Percentiles rank a stretch among this genome's conserved stretches.
These are phyloP conservation scores for Autographa gamma DNA, from an alignment of 2,888 invertebrate genomes.

Conservation along the genomic window DNA sequence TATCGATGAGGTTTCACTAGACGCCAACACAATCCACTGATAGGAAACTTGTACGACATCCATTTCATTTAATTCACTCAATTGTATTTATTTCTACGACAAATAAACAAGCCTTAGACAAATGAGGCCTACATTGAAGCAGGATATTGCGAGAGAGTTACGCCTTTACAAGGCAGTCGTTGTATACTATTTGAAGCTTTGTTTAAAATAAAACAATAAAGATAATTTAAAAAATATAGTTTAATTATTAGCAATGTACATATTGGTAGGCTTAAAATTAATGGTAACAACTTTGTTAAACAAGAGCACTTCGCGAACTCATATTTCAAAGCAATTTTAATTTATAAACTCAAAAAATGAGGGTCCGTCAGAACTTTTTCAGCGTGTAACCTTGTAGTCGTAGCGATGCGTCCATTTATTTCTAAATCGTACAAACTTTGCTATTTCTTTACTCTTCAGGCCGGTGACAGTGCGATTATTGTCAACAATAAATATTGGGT, in stretches of 20 bases:
- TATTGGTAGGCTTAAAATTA: background rate
- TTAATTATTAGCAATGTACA: background rate
- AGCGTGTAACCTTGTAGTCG: constrained; percentile 30
- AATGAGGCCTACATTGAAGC: background rate
- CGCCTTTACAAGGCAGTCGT: background rate
- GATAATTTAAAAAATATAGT: background rate
- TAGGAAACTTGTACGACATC: constrained; percentile 5
- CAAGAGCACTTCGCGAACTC: background rate
- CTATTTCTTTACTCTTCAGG: constrained; percentile 76
- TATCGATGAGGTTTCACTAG: constrained; percentile 14
- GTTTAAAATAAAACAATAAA: constrained; percentile 15
- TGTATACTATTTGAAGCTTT: background rate
- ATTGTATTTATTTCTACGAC: background rate
- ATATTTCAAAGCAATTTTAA: background rate
- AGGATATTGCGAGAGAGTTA: background rate
- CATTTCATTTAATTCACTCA: background rate
- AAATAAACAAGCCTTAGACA: background rate
- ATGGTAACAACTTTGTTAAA: background rate
- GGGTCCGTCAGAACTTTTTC: background rate
- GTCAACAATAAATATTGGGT: constrained; percentile 76
- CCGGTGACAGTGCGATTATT: constrained; percentile 81
- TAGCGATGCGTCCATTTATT: constrained; percentile 69
- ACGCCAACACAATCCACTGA: background rate
- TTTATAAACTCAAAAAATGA: background rate
- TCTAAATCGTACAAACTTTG: constrained; percentile 76